Evolutionary conservation across 2,888 invertebrate genomes (phyloP), one percentile per base, ranked within the genome.

Genomic region (Pecten maximus): DNA sequence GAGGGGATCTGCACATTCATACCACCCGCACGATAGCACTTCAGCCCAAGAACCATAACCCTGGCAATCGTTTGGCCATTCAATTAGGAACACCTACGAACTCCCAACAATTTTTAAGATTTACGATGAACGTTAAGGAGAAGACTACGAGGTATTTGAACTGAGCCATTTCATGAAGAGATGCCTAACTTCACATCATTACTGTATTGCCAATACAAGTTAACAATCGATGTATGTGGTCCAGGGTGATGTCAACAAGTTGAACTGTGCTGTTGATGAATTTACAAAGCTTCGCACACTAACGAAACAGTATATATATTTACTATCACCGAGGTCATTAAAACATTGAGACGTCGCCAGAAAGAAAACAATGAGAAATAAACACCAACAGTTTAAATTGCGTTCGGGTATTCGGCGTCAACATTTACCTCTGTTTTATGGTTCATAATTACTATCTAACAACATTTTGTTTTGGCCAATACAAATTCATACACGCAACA

Each of bases 61-160:
- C 74, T 74, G 74, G 28, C 74, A 74, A 35, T 74, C 74, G 74
- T 74, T 74, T 74, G 74, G 74, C 74, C 74, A 28, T 74, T 74
- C 74, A 74, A 74, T 74, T 74, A 74, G 74, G 74, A 74, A 74
- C 74, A 74, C 74, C 74, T 35, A 74, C 74, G 74, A 74, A 35
- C 74, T 74, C 74, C n/a, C 28, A 74, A 35, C 74, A 74, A 35
- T 74, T 74, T 74, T 74, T 74, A 35, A 74, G 74, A 74, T 74
- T 74, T 35, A 74, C 16, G 74, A 74, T 35, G 74, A 74, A 28
- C 74, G 28, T 35, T 74, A 74, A 74, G 74, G 74, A 8, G 74
- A 74, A 74, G 74, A 4, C 35, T 74, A 28, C 12, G 74, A 74
- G 74, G 35, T 74, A 35, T 28, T 3, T 74, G 74, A 74, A 74